Conservation (phyloP, 2,113 vertebrate genomes). For the Benitochromis conjunctus region DNA sequence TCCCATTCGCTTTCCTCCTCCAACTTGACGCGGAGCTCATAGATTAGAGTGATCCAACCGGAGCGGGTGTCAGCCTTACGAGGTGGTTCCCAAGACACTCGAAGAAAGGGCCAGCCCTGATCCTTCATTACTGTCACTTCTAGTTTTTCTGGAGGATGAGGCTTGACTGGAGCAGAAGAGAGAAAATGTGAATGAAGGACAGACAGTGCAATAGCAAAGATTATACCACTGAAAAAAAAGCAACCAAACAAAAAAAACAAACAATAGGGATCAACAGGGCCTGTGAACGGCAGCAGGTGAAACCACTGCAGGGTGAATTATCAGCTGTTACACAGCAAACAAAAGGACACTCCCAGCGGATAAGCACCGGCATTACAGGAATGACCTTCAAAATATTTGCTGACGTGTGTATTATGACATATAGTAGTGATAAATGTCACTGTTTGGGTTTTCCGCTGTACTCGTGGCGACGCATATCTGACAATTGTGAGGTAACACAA, state of each 20-base stretch:
- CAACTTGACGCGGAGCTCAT: constrained; percentile 83
- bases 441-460: neutral
- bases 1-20: constrained; percentile 81
- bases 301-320: neutral
- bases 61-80: constrained; percentile 73
- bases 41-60: constrained; percentile 81
- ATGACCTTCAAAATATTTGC: neutral
- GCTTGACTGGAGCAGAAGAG: constrained; percentile 76
- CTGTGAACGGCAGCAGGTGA: neutral
- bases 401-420: neutral
- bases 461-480: neutral
- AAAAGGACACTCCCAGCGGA: neutral
- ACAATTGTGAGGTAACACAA: neutral
- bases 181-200: neutral
- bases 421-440: neutral
- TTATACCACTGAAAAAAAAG: neutral
- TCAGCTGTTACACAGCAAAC: neutral
- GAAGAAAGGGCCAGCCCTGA: constrained; percentile 70
- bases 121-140: constrained; percentile 58
- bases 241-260: neutral
- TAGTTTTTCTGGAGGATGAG: constrained; percentile 82
- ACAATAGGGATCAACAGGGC: neutral
- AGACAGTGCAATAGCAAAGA: neutral
- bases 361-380: neutral
- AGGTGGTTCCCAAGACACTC: constrained; percentile 83